Percentiles rank a stretch among this genome's conserved stretches.
Conservation (phyloP, 2,113 vertebrate genomes). For the Ceyx margarethae region DNA sequence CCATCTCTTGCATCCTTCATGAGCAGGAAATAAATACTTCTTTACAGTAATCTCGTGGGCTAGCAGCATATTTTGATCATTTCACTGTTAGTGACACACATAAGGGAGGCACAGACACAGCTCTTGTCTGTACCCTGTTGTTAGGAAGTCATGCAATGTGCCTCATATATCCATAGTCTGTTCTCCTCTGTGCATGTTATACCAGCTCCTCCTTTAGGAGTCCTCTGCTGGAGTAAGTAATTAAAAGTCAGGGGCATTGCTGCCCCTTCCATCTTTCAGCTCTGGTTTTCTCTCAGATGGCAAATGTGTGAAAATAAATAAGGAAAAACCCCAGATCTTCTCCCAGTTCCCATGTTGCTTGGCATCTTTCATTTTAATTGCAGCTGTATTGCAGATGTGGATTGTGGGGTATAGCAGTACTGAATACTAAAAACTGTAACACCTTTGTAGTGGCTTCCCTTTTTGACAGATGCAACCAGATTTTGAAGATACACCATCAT, state of each 20-base stretch:
- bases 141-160: background rate
- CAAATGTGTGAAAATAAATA: background rate
- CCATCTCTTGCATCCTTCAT: background rate
- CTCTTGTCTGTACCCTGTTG: background rate
- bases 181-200: background rate
- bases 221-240: background rate
- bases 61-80: background rate
- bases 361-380: background rate
- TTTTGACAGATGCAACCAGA: background rate
- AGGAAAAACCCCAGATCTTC: background rate
- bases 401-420: background rate
- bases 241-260: background rate
- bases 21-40: background rate
- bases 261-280: background rate
- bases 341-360: background rate
- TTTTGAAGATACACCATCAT: background rate
- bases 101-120: background rate
- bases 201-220: background rate
- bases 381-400: background rate
- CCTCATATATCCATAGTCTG: background rate
- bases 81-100: background rate
- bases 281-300: background rate
- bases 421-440: background rate
- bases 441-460: background rate
- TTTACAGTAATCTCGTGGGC: background rate